Evolutionary conservation across 2,113 vertebrate genomes (phyloP).

Genomic region (Microcebus griseorufus): DNA sequence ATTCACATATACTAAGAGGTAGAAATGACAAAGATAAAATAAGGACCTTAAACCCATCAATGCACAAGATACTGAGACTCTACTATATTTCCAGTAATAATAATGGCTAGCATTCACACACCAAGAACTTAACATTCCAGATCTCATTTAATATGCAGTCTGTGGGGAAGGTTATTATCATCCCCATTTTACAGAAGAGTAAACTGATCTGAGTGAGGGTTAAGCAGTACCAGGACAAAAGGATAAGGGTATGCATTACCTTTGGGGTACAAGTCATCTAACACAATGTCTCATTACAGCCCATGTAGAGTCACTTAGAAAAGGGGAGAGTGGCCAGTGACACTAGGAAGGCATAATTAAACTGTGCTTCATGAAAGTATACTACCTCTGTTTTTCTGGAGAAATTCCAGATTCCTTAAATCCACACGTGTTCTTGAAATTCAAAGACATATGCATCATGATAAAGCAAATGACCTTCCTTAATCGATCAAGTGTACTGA

Average conservation of each 20-base stretch:
- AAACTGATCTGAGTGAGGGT: neutral
- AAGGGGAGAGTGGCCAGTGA: neutral
- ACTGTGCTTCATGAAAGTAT: neutral
- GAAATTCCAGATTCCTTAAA: neutral
- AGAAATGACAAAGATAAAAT: neutral
- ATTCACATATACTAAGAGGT: neutral
- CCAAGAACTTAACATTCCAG: neutral
- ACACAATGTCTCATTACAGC: neutral
- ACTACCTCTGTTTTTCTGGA: neutral
- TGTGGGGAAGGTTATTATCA: neutral
- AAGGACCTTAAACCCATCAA: neutral
- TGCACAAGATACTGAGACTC: neutral
- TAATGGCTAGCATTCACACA: neutral
- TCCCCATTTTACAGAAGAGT: neutral
- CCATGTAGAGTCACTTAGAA: neutral
- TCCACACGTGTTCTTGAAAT: neutral
- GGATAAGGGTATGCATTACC: neutral
- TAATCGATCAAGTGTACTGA: neutral
- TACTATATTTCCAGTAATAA: neutral
- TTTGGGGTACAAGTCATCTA: neutral
- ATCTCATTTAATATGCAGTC: neutral
- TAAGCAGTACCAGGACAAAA: neutral
- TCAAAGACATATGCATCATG: neutral
- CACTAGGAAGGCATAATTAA: neutral
- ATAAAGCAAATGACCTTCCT: constrained; percentile 27